Conservation (phyloP, 2,113 vertebrate species). For the Cyprinodon variegatus region DNA sequence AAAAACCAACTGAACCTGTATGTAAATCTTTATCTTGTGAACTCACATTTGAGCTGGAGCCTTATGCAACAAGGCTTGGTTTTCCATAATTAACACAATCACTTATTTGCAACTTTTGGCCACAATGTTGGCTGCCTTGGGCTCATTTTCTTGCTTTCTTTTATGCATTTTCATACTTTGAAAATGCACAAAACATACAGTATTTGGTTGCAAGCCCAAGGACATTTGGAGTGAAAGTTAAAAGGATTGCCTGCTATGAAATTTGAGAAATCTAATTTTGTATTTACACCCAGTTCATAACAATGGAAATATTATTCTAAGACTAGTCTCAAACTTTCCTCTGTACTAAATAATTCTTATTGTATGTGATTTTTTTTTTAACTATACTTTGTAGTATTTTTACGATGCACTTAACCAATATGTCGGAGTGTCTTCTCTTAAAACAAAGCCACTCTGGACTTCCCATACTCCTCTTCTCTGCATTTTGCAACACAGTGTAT, state of each 20-base stretch:
- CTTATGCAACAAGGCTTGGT: background rate
- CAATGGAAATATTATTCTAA: background rate
- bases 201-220: background rate
- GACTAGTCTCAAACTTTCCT: background rate
- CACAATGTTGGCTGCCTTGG: background rate
- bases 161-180: background rate
- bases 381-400: conserved; percentile 20
- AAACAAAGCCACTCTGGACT: conserved; percentile 21
- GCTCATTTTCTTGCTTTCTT: background rate
- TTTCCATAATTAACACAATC: background rate
- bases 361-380: background rate
- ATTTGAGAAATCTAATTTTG: background rate
- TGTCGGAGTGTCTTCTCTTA: conserved; percentile 3
- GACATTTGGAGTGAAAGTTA: background rate
- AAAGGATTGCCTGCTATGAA: background rate
- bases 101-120: background rate
- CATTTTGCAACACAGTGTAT: conserved; percentile 21
- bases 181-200: background rate
- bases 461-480: conserved; percentile 35
- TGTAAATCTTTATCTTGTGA: background rate
- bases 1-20: background rate
- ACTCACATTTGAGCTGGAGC: background rate
- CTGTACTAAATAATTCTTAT: background rate
- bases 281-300: background rate
- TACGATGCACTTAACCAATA: conserved; percentile 27